These are phyloP conservation scores for Ptychoptera contaminata DNA, from an alignment of 2,888 invertebrate genomes.

Conservation along the genomic window DNA sequence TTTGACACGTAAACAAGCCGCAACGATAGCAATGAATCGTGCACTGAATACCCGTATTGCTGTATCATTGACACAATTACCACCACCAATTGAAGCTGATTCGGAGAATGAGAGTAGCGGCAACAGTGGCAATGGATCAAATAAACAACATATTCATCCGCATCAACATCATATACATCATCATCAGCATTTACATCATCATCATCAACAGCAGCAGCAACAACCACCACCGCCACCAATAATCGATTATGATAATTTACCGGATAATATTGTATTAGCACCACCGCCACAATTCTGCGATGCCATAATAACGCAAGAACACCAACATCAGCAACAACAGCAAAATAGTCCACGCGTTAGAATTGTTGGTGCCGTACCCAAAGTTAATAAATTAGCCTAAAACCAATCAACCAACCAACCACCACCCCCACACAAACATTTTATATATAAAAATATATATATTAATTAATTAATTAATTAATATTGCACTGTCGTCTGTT, in stretches of 20 bases:
- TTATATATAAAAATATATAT: too few species aligned
- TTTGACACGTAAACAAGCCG: constrained; percentile 41
- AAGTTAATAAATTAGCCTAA: constrained; percentile 25
- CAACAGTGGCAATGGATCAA: constrained; percentile 10
- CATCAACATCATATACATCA: constrained; percentile 30
- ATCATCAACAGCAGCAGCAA: constrained; percentile 2
- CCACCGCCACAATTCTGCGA: constrained; percentile 88
- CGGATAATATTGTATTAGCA: constrained; percentile 51
- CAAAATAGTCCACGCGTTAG: constrained; percentile 39
- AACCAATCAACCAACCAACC: too few species aligned
- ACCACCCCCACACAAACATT: too few species aligned
- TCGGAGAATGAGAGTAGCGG: constrained; percentile 42
- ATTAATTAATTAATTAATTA: too few species aligned
- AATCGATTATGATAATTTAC: constrained; percentile 7
- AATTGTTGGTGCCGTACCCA: constrained; percentile 72
- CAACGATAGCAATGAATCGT: constrained; percentile 39
- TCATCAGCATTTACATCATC: not conserved
- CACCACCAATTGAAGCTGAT: constrained; percentile 59
- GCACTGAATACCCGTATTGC: constrained; percentile 41
- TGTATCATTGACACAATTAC: constrained; percentile 61
- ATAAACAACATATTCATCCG: constrained; percentile 9
- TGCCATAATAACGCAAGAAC: constrained; percentile 16
- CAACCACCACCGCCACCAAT: constrained; percentile 33
- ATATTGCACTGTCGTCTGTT: too few species aligned
- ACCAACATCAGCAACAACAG: constrained; percentile 18